Conservation (phyloP, 2,797 vertebrate genomes). For the Phaenicophaeus curvirostris region DNA sequence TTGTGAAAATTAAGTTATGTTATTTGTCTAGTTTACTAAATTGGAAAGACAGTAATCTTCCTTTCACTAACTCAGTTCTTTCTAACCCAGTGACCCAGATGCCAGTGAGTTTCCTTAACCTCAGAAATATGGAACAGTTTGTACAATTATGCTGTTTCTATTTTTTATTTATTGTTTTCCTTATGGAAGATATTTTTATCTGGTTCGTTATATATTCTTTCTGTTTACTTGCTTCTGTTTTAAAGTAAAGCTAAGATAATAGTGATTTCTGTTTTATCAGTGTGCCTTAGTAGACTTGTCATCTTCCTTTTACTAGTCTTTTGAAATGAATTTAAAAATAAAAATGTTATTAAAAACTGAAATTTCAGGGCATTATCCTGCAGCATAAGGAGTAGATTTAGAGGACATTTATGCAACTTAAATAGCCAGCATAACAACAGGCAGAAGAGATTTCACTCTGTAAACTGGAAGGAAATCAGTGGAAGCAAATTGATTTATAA, state of each 20-base stretch:
- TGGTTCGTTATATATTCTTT: not conserved
- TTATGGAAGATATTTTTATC: not conserved
- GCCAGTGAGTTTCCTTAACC: not conserved
- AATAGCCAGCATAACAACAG: not conserved
- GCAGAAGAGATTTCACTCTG: not conserved
- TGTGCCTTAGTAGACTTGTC: not conserved
- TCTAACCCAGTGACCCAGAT: constrained; percentile 25
- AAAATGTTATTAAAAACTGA: not conserved
- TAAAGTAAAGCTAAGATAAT: not conserved
- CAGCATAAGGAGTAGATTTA: not conserved
- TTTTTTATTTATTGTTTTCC: not conserved
- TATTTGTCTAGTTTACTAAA: not conserved
- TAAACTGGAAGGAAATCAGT: not conserved
- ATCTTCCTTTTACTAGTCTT: not conserved
- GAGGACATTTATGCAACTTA: not conserved
- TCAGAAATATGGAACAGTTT: not conserved
- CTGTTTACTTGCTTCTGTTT: not conserved
- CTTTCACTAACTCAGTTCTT: not conserved
- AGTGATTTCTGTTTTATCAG: not conserved
- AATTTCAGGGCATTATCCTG: not conserved
- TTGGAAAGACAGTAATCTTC: not conserved
- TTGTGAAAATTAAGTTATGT: not conserved
- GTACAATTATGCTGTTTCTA: not conserved
- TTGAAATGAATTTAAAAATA: not conserved
- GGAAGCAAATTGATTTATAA: constrained; percentile 17